Conservation (phyloP, 2,113 vertebrate genomes). For the Antennarius striatus region DNA sequence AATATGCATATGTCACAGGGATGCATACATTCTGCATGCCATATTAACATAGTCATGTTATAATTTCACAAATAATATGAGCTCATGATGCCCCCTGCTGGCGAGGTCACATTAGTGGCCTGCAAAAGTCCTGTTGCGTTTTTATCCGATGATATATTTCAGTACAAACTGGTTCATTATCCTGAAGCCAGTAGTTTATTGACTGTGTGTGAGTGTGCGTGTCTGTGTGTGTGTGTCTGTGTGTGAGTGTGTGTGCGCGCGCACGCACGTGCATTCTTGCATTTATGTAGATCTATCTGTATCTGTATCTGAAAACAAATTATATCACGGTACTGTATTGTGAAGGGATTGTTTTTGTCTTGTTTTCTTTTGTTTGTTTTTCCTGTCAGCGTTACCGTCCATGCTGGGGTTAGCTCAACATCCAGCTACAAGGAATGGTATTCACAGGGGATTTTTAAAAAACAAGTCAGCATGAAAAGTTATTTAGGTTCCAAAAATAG, state of each 20-base stretch:
- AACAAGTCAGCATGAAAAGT: conserved; percentile 1
- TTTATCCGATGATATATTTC: too few relatives aligned
- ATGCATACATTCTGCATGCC: not conserved
- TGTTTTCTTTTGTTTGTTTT: not conserved
- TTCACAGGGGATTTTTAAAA: not conserved
- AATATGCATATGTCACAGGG: too few relatives aligned
- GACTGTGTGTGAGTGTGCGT: too few relatives aligned
- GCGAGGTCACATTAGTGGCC: not conserved
- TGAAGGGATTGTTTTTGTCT: too few relatives aligned
- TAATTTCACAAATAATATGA: not conserved
- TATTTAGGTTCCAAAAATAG: not conserved
- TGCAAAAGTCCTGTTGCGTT: too few relatives aligned
- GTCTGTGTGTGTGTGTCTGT: too few relatives aligned
- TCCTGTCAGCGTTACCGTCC: not conserved
- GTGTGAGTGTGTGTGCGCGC: too few relatives aligned
- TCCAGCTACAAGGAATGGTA: not conserved
- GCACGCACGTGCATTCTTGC: not conserved
- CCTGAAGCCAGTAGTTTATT: too few relatives aligned
- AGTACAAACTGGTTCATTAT: too few relatives aligned
- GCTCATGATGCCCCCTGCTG: conserved; percentile 42
- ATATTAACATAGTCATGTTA: conserved; percentile 1
- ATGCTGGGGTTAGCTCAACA: not conserved
- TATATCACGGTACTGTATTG: too few relatives aligned
- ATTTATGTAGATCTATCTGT: not conserved
- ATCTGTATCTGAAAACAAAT: not conserved